These are phyloP conservation scores for Littorina saxatilis DNA, from an alignment of 1,140 invertebrate species.

Conservation along the genomic window DNA sequence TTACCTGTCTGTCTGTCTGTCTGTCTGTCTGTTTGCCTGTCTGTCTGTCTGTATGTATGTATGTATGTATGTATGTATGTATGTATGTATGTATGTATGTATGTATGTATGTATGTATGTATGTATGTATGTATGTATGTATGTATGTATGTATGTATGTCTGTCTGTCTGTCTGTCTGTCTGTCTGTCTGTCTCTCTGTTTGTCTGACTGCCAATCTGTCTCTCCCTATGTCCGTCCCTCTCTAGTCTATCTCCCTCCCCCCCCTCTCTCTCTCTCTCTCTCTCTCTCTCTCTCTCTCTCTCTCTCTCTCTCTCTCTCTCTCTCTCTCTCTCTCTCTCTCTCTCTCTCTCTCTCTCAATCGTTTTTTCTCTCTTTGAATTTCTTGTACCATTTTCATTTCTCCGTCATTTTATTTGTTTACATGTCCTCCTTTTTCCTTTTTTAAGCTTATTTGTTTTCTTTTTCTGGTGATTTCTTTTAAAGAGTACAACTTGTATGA, in stretches of 20 bases:
- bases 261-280: neutral
- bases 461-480: too few species aligned
- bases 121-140: neutral
- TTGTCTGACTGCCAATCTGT: neutral
- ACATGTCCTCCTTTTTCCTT: too few species aligned
- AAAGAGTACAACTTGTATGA: too few species aligned
- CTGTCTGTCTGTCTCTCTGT: neutral
- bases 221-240: neutral
- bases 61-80: too few species aligned
- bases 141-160: neutral
- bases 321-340: neutral
- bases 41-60: too few species aligned
- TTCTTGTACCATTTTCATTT: neutral
- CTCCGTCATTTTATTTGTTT: too few species aligned
- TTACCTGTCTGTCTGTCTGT: neutral
- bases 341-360: conserved; percentile 5
- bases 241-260: neutral
- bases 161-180: neutral
- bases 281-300: neutral
- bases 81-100: neutral
- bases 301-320: neutral
- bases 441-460: too few species aligned
- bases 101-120: neutral
- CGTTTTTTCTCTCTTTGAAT: neutral
- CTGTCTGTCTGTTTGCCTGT: neutral